Evolutionary conservation across 2,797 vertebrate species (phyloP).

Genomic region (Oreochromis mossambicus): DNA sequence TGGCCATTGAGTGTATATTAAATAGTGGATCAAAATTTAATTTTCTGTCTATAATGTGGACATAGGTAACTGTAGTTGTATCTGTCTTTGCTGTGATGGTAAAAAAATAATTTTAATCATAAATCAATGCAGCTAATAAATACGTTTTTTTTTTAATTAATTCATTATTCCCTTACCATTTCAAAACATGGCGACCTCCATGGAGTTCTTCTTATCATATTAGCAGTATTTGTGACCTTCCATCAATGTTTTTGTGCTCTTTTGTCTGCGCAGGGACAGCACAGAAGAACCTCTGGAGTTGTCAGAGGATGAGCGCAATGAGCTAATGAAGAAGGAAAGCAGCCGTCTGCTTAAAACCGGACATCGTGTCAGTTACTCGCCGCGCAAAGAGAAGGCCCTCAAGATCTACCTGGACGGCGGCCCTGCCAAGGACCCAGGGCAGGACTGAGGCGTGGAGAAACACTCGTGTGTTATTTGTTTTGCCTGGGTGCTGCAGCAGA

Average conservation of each 20-base stretch:
- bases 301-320: conserved; percentile 93
- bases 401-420: conserved; percentile 99
- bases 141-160: background rate
- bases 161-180: background rate
- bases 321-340: conserved; percentile 99
- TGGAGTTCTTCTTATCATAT: background rate
- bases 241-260: background rate
- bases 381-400: conserved; percentile 98
- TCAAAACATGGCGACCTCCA: background rate
- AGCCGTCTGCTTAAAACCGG: conserved; percentile 98
- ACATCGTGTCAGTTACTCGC: conserved; percentile 96
- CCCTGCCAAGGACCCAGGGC: conserved; percentile 90
- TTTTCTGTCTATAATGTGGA: background rate
- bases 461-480: conserved; percentile 54
- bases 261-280: conserved; percentile 81
- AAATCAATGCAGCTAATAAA: background rate
- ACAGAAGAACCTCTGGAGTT: conserved; percentile 91
- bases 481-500: conserved; percentile 75
- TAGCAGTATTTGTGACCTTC: background rate
- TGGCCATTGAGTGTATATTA: background rate
- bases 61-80: background rate
- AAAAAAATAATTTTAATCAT: background rate
- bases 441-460: conserved; percentile 84
- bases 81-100: background rate
- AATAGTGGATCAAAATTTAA: background rate